Base-by-base conservation (phyloP, 2,797 vertebrate genomes). In the Catharus ustulatus region DNA sequence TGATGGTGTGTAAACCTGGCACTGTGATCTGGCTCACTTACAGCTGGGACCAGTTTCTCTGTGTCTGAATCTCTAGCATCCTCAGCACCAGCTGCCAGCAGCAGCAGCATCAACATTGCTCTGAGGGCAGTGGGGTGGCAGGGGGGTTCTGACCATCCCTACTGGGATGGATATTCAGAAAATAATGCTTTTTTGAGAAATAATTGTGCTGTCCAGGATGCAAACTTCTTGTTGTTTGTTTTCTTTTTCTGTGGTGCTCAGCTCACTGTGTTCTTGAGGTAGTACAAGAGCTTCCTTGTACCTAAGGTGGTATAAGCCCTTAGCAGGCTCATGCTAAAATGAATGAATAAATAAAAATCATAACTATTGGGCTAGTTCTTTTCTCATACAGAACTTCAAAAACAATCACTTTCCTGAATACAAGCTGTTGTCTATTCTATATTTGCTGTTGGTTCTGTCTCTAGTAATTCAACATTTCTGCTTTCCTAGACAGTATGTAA, bases 101-200 rank as follows among this genome's bases (percentile, higher is more conserved):
- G 19, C 42, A 54, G 51, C 68, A 69, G 10, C 30, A 54, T 51
- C 68, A 69, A 9, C 30, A 9, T 18, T 54, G 20, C 16, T 32
- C 7, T 1, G 1, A 15, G 20, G 40, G 15, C 29, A 75, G 29
- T 0, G 0, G 20, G 7, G 9, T 83, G 55, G 27, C 27, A 45
- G 13, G 3, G 2, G 11, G 12, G 2, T 30, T 40, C 46, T 59
- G 54, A 23, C n/a, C 21, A 27, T 69, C 21, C 20, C 62, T 38
- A 1, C 14, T 32, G 51, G 45, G 38, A 29, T 59, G n/a, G 24
- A 19, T 75, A 40, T 72, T 85, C n/a, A 45, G 29, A 68, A 29
- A 79, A 71, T 11, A 83, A 29, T 18, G 14, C 0, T 4, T n/a
- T 57, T 81, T 67, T 34, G 29, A 61, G 49, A 81, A 38, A 15